Base-by-base conservation (phyloP, 1,140 invertebrate species). In the Cephus cinctus region DNA sequence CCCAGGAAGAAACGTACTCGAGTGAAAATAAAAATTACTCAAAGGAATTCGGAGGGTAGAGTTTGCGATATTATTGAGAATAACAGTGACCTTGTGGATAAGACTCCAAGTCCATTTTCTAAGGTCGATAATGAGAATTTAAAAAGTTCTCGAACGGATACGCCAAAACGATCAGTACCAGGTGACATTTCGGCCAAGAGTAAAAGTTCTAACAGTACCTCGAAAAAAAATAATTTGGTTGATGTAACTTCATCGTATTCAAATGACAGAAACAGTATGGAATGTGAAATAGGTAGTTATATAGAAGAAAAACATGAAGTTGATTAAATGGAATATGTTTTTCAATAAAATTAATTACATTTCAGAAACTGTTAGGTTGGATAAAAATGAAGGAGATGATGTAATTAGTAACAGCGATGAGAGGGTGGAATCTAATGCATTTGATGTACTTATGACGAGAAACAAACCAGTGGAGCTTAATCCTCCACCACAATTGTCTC, bases 11-110 rank as follows among this genome's bases (percentile, higher is more conserved):
- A 73, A 56, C 60, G 60, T 43, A 57, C 54, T 32, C 56, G 63
- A 18, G 63, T 70, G 1, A 71, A 70, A 47, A 65, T 69, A 4
- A 65, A 62, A 46, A 69, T 68, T 59, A 59, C 59, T 1, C 47
- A 47, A n/a, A 43, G 22, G 3, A 56, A 38, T n/a, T 39, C 56
- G 0, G 40, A 50, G 0, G 52, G 42, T 0, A 52, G 30, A 2
- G 19, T 52, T 25, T 73, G 61, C 5, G 40, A 71, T 32, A 58
- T 67, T 8, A n/a, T 68, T 5, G 53, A 73, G 0, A 71, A 20
- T 18, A 59, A 56, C 5, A 48, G 41, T 5, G 64, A 72, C 48
- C 49, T 66, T 6, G 46, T 74, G 9, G 63, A 69, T 36, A 71
- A 69, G 55, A 71, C 63, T 0, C 63, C 59, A 1, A 73, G 63